A percentile compares a stretch with the other conserved stretches of the same genome.
Conservation (phyloP, 2,113 vertebrate species). For the Callospermophilus lateralis region DNA sequence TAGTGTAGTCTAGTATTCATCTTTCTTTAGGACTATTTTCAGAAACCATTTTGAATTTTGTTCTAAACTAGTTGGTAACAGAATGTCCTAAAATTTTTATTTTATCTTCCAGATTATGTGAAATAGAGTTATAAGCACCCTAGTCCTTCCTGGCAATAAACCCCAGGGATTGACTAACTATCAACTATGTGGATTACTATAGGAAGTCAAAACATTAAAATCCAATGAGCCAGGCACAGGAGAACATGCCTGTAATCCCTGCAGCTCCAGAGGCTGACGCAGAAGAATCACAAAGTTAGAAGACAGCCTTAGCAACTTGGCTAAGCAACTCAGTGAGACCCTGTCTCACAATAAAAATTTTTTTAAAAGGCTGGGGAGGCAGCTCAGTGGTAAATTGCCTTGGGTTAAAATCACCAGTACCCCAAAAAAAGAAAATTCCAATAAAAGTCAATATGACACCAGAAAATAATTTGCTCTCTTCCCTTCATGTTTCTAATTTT, state of each 20-base stretch:
- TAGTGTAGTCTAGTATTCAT: not conserved
- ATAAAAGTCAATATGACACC: constrained; percentile 25
- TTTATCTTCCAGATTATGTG: constrained; percentile 30
- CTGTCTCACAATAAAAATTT: too few relatives aligned
- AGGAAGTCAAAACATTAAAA: constrained; percentile 55
- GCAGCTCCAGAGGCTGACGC: too few relatives aligned
- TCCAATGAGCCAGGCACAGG: not conserved
- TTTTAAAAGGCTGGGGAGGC: too few relatives aligned
- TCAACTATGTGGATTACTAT: not conserved
- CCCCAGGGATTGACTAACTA: not conserved
- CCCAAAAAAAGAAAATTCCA: not conserved
- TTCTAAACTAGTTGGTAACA: constrained; percentile 24
- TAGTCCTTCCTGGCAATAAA: constrained; percentile 41
- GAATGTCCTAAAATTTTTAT: constrained; percentile 34
- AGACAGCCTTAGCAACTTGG: too few relatives aligned
- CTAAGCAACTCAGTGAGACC: too few relatives aligned
- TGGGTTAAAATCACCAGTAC: too few relatives aligned
- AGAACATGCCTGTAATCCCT: too few relatives aligned
- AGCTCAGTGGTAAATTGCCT: too few relatives aligned
- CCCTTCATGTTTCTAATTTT: not conserved
- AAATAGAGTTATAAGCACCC: not conserved
- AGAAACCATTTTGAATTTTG: not conserved
- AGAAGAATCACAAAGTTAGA: too few relatives aligned
- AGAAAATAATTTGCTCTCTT: constrained; percentile 17
- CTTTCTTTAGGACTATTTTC: constrained; percentile 26